Evolutionary conservation across 2,113 vertebrate species (phyloP), one percentile per base, ranked within the genome.

Genomic region (Nothoprocta pentlandii): DNA sequence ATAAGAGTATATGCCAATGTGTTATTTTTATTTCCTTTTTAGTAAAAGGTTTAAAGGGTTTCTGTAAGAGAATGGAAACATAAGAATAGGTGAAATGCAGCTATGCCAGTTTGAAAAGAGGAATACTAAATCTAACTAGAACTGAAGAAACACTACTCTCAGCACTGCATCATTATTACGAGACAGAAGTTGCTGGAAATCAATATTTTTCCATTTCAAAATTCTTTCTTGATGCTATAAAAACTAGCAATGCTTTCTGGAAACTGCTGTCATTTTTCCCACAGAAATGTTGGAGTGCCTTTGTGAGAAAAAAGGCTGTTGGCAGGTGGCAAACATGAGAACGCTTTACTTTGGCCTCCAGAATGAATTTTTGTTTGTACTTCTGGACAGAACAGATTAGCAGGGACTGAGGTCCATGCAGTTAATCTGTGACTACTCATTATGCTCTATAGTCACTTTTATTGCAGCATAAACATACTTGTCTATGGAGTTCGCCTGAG

Each of bases 291-390:
- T 91, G 22, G 61, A 90, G 39, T 66, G 75, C 36, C 39, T 91
- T 83, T 84, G 42, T 78, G 28, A 75, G 15, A 73, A 75, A 53
- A 87, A 91, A 78, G 84, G 58, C 44, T 15, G 7, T 75, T 88
- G 73, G 76, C 93, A 94, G 73, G 93, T 94, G 39, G 64, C 32
- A 95, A 88, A 94, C 26, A 0, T 88, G 80, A 83, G 73, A 94
- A 84, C 22, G 32, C 61, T 92, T 83, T 62, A 71, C 53, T 69
- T 66, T 90, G 80, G 77, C 76, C 88, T 74, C 66, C 53, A 88
- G 66, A 64, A n/a, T 85, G 73, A 89, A 87, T 93, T 94, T 94
- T 94, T 39, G 23, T 71, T 58, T 83, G 17, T 81, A 51, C 20
- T 83, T 80, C 34, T 2, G 7, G 42, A n/a, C 19, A 71, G 76